Evolutionary conservation across 2,113 vertebrate species (phyloP), one percentile per base, ranked within the genome.

Genomic region (Chinchilla lanigera): DNA sequence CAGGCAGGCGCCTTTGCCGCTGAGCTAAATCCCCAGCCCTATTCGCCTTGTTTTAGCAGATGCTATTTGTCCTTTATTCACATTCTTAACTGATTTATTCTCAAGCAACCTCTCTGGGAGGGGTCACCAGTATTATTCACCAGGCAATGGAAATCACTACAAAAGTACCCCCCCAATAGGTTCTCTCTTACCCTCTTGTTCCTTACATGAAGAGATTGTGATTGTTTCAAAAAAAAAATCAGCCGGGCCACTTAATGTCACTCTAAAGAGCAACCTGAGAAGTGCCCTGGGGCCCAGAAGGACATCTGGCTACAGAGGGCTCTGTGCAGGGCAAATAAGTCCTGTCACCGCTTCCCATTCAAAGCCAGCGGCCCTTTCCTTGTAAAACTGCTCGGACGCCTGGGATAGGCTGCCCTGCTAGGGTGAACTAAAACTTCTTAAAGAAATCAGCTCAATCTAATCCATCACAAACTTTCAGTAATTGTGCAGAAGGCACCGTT

Each of bases 171-270:
- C 90, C 30, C 47, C 19, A 0, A 30, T 30, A 78, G 84, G 38
- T 44, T 86, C 44, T 67, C 26, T 78, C 61, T 86, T 33, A 81
- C 44, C 26, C 56, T 86, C 44, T 11, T 24, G 24, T 78, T 78
- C 35, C 11, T 65, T 73, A 19, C 22, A 60, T 12, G 50, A 75
- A 75, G 41, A 61, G 16, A 87, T 2, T 41, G 35, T 58, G 69
- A 84, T 67, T 75, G 24, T 88, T 80, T 85, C 86, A 65, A 91
- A 67, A 65, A 91, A 67, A 75, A 67, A 93, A 82, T 77, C 69
- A 83, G 77, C 47, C 11, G 19, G 24, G n/a, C 73, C 61, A 30
- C 26, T 92, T 77, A 54, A 11, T 50, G n/a, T 89, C 84, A 41
- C 47, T 56, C 61, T 33, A 58, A 50, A 33, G 65, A 24, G 61